Base-by-base conservation (phyloP, 2,797 vertebrate species). In the Ctenopoma multispine region DNA sequence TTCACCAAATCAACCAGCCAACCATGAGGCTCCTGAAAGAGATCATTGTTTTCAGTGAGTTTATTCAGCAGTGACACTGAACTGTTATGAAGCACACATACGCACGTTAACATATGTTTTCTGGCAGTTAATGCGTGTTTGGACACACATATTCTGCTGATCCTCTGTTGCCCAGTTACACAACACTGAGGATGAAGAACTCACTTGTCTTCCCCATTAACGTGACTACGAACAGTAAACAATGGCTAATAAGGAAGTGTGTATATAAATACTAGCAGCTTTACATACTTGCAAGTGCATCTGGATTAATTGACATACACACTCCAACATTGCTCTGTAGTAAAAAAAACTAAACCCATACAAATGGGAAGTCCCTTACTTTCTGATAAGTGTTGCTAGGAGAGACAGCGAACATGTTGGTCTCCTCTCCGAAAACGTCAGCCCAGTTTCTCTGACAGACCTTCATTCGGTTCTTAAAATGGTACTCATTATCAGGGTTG, bases 391-490 rank as follows among this genome's bases (percentile, higher is more conserved):
- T 92, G 83, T 96, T 96, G 66, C 95, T 89, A 11, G 97, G 97
- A 0, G 98, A 99, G 64, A 99, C 90, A 2, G 97, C 98, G 79
- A 98, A 99, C 95, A 96, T 96, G 91, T 94, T 97, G 70, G 87
- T 85, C 65, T 98, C 97, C 17, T 99, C 97, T 76, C 97, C 97
- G 59, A 99, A 99, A 61, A 99, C 96, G 73, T 99, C 98, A 5
- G 95, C 95, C 98, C 98, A 99, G 91, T 97, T 99, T 90, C 97
- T 97, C 85, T 99, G 98, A 87, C 95, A 96, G 0, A 94, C 92
- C 92, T 99, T 99, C 98, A 99, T 98, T 77, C 98, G 96, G 80
- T 99, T 99, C 92, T 99, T 99, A 90, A 99, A 99, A 89, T 99
- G 98, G 90, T 99, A 99, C 84, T 99, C 98, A 17, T 99, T 99